Conservation (phyloP, 2,113 vertebrate genomes). For the Pseudonaja textilis region DNA sequence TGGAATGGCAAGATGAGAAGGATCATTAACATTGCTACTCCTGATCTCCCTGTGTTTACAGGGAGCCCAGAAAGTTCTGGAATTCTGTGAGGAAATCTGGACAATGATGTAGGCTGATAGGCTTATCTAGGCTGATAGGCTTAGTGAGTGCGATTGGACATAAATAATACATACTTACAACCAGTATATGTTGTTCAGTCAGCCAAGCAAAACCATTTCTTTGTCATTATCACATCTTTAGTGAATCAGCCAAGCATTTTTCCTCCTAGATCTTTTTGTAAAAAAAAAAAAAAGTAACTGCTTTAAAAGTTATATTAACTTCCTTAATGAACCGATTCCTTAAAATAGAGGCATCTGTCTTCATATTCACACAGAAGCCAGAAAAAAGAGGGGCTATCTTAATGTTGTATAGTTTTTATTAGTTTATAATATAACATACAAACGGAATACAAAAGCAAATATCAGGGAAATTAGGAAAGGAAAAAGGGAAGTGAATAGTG, state of each 20-base stretch:
- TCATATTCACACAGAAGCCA: not conserved
- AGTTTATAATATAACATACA: no score
- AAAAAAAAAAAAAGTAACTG: not conserved
- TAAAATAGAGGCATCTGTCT: not conserved
- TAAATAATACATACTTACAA: not conserved
- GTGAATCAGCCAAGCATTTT: not conserved
- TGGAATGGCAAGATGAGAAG: not conserved
- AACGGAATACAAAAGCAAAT: no score
- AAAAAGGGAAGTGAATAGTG: no score
- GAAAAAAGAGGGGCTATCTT: not conserved
- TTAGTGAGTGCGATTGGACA: not conserved
- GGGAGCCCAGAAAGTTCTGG: not conserved
- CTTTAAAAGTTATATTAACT: not conserved
- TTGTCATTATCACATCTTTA: not conserved
- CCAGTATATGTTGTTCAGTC: not conserved
- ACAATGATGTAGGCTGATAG: not conserved
- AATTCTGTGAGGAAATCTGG: not conserved
- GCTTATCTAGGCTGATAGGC: not conserved
- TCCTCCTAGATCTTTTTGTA: not conserved
- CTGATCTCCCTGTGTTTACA: not conserved
- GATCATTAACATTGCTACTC: not conserved
- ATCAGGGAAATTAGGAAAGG: no score
- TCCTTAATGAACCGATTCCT: not conserved
- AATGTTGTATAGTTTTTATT: no score
- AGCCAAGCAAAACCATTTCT: not conserved